phyloP scores from a whole-genome alignment of 1,140 invertebrate species.

The Coelopa frigida region DNA sequence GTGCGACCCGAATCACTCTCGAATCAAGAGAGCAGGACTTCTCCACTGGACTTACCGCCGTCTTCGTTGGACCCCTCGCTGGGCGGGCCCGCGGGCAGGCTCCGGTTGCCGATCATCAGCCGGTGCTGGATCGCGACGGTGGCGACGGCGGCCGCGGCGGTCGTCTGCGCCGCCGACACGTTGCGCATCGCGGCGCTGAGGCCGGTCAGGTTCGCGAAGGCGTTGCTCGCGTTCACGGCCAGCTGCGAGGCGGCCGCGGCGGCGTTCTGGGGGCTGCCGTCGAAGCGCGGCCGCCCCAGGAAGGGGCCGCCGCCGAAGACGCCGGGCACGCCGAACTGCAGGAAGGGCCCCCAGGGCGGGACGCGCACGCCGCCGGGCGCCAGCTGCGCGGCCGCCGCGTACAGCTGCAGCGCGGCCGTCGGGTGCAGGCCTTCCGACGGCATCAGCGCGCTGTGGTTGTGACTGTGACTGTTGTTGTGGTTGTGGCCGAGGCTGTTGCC shows the following conservation, averaged over 20 bases:
- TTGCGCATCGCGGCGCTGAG: conserved; percentile 38
- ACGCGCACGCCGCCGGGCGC: conserved; percentile 49
- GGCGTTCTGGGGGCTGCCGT: conserved; percentile 22
- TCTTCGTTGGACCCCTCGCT: conserved; percentile 54
- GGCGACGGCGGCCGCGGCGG: conserved; percentile 38
- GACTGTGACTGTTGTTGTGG: background rate
- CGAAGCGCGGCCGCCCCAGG: conserved; percentile 34
- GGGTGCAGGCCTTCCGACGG: conserved; percentile 47
- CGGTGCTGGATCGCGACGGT: conserved; percentile 41
- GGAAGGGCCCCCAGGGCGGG: conserved; percentile 49
- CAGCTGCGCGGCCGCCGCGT: conserved; percentile 51
- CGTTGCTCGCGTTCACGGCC: conserved; percentile 40
- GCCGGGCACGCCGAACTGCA: conserved; percentile 51
- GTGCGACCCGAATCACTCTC: no score
- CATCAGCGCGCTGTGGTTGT: conserved; percentile 15
- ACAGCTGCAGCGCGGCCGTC: conserved; percentile 50
- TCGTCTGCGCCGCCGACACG: conserved; percentile 37
- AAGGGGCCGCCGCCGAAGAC: conserved; percentile 42
- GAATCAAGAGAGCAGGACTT: no score
- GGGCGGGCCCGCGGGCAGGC: conserved; percentile 45
- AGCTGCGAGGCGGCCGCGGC: conserved; percentile 36
- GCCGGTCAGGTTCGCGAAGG: conserved; percentile 41
- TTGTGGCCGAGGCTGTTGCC: no score
- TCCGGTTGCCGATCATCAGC: conserved; percentile 40
- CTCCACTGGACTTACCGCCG: conserved; percentile 47